Conservation (phyloP, 2,797 vertebrate species). For the Scyliorhinus canicula region DNA sequence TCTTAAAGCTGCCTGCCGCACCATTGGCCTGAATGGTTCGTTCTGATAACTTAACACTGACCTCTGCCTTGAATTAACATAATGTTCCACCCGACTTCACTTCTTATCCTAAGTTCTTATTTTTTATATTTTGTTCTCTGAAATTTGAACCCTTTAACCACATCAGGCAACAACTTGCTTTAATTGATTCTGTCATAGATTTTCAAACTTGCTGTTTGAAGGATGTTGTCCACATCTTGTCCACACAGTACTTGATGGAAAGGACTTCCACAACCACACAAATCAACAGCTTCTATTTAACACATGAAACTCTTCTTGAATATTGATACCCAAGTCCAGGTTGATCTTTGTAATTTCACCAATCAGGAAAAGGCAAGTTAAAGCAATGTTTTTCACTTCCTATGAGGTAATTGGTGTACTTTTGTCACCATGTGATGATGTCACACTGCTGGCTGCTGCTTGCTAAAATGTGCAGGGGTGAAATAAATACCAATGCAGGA, state of each 20-base stretch:
- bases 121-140: neutral
- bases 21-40: neutral
- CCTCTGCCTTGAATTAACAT: neutral
- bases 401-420: constrained; percentile 12
- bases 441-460: neutral
- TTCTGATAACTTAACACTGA: neutral
- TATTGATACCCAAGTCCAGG: neutral
- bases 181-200: neutral
- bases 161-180: neutral
- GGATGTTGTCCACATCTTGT: neutral
- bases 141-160: neutral
- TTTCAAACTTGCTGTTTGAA: neutral
- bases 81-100: neutral
- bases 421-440: constrained; percentile 25
- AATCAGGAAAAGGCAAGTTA: neutral
- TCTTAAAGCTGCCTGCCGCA: neutral
- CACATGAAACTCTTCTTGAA: neutral
- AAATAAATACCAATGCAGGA: neutral
- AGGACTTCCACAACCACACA: neutral
- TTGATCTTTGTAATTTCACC: neutral
- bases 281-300: neutral
- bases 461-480: neutral
- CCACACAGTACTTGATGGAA: too few relatives aligned
- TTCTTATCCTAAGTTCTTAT: neutral
- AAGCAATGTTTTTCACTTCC: neutral